Percentiles rank a stretch among this genome's conserved stretches.
These are phyloP conservation scores for Hyperoodon ampullatus DNA, from an alignment of 2,113 vertebrate species.

Conservation along the genomic window DNA sequence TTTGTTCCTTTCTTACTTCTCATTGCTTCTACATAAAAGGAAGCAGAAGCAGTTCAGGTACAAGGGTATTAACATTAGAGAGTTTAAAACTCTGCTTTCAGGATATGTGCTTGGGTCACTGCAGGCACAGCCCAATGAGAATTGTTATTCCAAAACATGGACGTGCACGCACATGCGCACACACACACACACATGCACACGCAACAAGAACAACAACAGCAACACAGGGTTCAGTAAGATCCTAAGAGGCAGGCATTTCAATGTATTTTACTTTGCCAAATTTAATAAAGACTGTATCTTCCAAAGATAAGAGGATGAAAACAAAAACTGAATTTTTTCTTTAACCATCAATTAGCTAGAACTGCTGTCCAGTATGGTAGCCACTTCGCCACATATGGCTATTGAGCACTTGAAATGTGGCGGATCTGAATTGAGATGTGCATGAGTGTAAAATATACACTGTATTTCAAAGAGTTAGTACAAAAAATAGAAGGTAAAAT, in stretches of 20 bases:
- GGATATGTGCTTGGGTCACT: not conserved
- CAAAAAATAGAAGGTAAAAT: not conserved
- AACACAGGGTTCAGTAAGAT: not conserved
- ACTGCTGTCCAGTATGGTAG: not conserved
- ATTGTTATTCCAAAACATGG: not conserved
- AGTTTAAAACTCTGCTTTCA: constrained; percentile 28
- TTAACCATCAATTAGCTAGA: not conserved
- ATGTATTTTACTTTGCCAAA: not conserved
- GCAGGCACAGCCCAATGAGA: not conserved
- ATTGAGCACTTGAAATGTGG: not conserved
- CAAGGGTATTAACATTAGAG: not conserved
- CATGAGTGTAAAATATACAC: not conserved
- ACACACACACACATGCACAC: not conserved
- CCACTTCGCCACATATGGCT: not conserved
- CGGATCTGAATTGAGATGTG: not conserved
- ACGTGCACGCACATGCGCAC: fast-evolving
- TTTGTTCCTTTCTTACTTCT: not conserved
- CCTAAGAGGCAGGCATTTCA: not conserved
- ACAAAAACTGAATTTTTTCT: not conserved
- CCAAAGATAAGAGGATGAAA: constrained; percentile 3
- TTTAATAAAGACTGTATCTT: constrained; percentile 43
- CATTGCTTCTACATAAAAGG: not conserved
- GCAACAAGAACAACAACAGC: not conserved
- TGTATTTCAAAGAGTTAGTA: not conserved
- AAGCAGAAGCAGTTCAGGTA: not conserved